Base-by-base conservation (phyloP, 53 echinoderm and acorn worm species). In the Echinarachnius parma region DNA sequence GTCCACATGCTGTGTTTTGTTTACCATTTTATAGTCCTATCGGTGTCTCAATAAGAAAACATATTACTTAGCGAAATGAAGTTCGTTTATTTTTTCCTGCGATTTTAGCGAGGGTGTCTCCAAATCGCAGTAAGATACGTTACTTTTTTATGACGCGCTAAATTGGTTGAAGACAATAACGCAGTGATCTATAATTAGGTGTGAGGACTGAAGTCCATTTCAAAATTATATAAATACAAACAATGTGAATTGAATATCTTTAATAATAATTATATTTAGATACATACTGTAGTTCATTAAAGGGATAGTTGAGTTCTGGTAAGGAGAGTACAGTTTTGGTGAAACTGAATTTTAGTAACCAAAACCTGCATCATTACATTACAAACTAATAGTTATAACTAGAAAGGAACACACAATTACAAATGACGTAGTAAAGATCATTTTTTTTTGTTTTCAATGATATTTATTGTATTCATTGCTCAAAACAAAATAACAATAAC, bases 171-270 rank as follows among this genome's bases (percentile, higher is more conserved):
- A 57, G 57, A 57, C 57, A 22, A 57, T 57, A 60, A 32, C 18
- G 32, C 34, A 32, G 32, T 39, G 42, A 39, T 39, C 42, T 60
- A 15, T 60, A 33, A n/a, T 33, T 60, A 15, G 34, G 61, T 60
- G 61, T 60, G 21, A 34, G 15, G 61, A 60, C 31, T 60, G 32
- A 60, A 60, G 61, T 60, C 32, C 34, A 60, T 60, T 60, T 60
- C 61, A 60, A 60, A 34, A 60, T 31, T 60, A 31, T 60, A 33
- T 32, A 60, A 60, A 60, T 33, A 60, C 61, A 60, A 60, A 60
- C 21, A 32, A 4, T 31, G 61, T 33, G 21, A 18, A 60, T 16
- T 60, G 61, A 60, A 60, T n/a, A 15, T 60, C 61, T 60, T 18
- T 60, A 33, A 33, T 60, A 60, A 60, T 16, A 31, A 60, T n/a